phyloP scores from a whole-genome alignment of 1,140 invertebrate species.

The Heliconius eleuchia region DNA sequence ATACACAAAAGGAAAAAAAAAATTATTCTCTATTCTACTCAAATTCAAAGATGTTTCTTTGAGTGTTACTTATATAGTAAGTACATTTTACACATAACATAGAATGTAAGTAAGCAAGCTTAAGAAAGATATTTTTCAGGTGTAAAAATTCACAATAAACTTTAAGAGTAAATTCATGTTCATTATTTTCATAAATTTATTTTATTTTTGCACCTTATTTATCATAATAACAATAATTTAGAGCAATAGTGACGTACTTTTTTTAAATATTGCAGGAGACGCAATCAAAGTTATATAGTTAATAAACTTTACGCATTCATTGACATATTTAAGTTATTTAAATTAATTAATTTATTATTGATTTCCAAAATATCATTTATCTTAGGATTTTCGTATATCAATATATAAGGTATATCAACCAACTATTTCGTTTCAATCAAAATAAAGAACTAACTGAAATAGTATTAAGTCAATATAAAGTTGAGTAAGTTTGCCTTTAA shows the following conservation, averaged over 20 bases:
- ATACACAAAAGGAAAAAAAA: not conserved
- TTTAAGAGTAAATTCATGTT: not conserved
- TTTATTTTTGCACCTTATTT: no score
- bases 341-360: no score
- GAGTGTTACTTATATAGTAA: not conserved
- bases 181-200: not conserved
- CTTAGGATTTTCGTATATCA: not conserved
- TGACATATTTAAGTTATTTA: no score
- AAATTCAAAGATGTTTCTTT: not conserved
- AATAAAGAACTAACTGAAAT: conserved; percentile 9
- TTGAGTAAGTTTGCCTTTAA: conserved; percentile 13
- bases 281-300: no score
- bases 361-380: no score
- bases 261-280: no score
- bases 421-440: not conserved
- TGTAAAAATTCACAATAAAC: not conserved
- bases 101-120: not conserved
- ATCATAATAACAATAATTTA: no score
- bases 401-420: not conserved
- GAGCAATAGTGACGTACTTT: no score
- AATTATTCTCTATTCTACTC: not conserved
- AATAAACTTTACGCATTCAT: no score
- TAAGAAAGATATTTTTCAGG: not conserved
- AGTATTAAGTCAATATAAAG: conserved; percentile 17
- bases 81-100: not conserved